Percentiles rank a stretch among this genome's conserved stretches.
Evolutionary conservation across 2,797 vertebrate species (phyloP).

Genomic region (Acrocephalus scirpaceus): DNA sequence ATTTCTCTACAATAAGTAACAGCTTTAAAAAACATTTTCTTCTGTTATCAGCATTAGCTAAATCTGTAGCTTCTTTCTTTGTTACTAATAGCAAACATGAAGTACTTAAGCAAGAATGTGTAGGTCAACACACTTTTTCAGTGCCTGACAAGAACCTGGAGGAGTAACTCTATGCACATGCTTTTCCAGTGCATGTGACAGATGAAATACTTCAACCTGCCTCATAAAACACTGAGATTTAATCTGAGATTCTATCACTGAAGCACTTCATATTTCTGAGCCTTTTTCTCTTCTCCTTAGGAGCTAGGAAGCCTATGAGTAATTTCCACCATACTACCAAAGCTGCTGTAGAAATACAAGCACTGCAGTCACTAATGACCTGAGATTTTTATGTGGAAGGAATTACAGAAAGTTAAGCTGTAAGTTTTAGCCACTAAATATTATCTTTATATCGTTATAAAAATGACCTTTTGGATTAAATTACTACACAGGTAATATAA

Average conservation of each 20-base stretch:
- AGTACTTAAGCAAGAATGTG: background rate
- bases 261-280: background rate
- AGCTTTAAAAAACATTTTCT: background rate
- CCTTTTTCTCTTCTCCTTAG: background rate
- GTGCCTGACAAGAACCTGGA: background rate
- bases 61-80: background rate
- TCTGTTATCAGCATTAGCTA: background rate
- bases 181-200: background rate
- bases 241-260: background rate
- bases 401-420: background rate
- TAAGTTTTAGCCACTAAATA: background rate
- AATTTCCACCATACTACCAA: background rate
- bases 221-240: background rate
- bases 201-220: background rate
- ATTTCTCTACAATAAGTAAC: background rate
- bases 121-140: background rate
- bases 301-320: background rate
- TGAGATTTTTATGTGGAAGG: background rate
- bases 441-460: background rate
- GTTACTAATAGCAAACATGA: background rate
- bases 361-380: background rate
- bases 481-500: background rate
- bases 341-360: background rate
- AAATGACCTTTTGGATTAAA: background rate
- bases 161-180: rapidly evolving